phyloP scores from a whole-genome alignment of 2,113 vertebrate genomes.

The Myotis yumanensis region DNA sequence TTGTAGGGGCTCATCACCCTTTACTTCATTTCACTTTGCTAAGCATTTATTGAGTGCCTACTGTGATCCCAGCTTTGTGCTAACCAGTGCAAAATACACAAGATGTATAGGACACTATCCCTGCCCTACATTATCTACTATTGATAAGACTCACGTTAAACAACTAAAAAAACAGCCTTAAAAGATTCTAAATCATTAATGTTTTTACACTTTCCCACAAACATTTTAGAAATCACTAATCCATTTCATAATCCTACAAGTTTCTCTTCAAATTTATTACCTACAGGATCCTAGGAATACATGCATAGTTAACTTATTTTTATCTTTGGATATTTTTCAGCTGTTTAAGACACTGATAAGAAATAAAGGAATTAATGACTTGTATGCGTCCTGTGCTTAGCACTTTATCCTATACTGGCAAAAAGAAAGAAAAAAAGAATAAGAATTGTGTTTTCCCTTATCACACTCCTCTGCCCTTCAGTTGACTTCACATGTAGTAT shows the following conservation, averaged over 20 bases:
- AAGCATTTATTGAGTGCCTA: background rate
- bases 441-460: conserved; percentile 33
- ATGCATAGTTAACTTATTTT: conserved; percentile 55
- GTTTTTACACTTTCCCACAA: conserved; percentile 45
- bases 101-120: background rate
- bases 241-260: conserved; percentile 57
- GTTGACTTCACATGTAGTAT: conserved; percentile 57
- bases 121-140: conserved; percentile 34
- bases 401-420: conserved; percentile 46
- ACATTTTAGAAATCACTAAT: conserved; percentile 36
- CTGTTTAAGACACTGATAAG: conserved; percentile 58
- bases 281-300: conserved; percentile 50
- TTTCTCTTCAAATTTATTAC: conserved; percentile 64
- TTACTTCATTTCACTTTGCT: background rate
- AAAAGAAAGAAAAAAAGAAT: background rate
- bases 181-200: conserved; percentile 39
- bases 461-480: conserved; percentile 57
- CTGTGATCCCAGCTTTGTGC: background rate
- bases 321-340: conserved; percentile 61
- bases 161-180: conserved; percentile 15
- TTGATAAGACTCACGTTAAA: conserved; percentile 22
- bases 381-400: background rate
- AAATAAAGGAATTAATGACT: conserved; percentile 53
- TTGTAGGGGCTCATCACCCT: background rate
- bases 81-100: background rate